Evolutionary conservation across 2,888 invertebrate genomes (phyloP).

Genomic region (Campoplex nolae): DNA sequence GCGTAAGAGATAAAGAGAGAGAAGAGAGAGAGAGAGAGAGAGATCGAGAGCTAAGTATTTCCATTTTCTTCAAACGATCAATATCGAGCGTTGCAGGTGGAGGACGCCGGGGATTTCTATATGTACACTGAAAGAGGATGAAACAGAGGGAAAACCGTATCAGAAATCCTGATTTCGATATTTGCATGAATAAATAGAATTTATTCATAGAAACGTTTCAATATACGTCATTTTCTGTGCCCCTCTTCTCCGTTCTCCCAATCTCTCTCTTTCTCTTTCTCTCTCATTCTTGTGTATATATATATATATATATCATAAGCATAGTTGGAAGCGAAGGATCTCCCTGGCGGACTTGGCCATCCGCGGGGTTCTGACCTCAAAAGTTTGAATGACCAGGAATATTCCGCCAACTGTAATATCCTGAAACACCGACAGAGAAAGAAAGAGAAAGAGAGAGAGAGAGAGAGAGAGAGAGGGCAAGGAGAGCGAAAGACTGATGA

Average conservation of each 20-base stretch:
- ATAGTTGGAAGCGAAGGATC: constrained; percentile 14
- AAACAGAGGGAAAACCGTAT: constrained; percentile 5
- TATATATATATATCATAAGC: constrained; percentile 18
- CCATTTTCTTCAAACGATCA: constrained; percentile 8
- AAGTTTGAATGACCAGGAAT: constrained; percentile 64
- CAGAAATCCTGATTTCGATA: constrained; percentile 31
- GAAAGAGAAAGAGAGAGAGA: no score
- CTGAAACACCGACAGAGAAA: constrained; percentile 14
- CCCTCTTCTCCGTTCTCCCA: neutral
- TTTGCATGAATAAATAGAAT: constrained; percentile 45
- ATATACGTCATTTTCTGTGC: constrained; percentile 13
- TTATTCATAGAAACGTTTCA: constrained; percentile 37
- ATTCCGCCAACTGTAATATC: constrained; percentile 63
- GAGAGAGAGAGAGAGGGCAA: neutral
- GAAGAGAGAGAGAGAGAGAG: constrained; percentile 3
- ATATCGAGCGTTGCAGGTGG: neutral
- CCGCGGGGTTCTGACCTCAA: constrained; percentile 43
- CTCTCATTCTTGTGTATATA: constrained; percentile 13
- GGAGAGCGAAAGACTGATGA: constrained; percentile 40
- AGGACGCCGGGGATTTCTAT: constrained; percentile 14
- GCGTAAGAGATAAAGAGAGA: neutral
- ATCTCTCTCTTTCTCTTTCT: neutral
- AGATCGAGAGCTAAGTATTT: neutral
- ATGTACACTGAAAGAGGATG: constrained; percentile 19
- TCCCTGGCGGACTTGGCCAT: neutral